Evolutionary conservation across 2,888 invertebrate species (phyloP), one percentile per base, ranked within the genome.

Genomic region (Leptopilina myrica): DNA sequence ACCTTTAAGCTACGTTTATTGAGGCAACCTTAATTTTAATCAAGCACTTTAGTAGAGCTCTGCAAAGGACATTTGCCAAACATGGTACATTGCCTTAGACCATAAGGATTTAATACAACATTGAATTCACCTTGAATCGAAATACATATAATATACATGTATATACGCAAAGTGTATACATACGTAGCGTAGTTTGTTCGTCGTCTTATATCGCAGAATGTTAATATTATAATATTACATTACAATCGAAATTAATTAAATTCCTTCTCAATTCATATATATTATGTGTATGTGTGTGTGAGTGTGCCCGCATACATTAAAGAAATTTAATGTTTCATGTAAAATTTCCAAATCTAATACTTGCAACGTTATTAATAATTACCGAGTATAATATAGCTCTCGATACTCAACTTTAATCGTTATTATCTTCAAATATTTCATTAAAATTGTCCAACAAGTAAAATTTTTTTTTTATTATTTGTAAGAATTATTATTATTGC

Each of bases 51-150:
- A 69, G 53, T 69, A 20, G 33, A 69, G 69, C 69, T 69, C 33
- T 53, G 20, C 53, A 33, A 69, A 69, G 53, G 53, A 53, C 69
- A 53, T 53, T 69, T 33, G 26, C 53, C 33, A 69, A 69, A 53
- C 69, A 69, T 69, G 53, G 49, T 26, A 69, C 69, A 69, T 69
- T 69, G 53, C 69, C 69, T 69, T 20, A 53, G 69, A 69, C 69
- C 53, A 69, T 53, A 33, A 69, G 69, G 69, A 9, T 53, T 69
- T 69, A 69, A 69, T 53, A 49, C 69, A 49, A 33, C 53, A 53
- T 26, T 26, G 53, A 53, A 53, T 69, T 69, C 53, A 69, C 69
- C 69, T 69, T 69, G 53, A 69, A 69, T 69, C 69, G 69, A 53
- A 53, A 53, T 26, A 49, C 49, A 49, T 49, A 59, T 59, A 62